Base-by-base conservation (phyloP, 1,140 invertebrate genomes). In the Pararge aegeria region DNA sequence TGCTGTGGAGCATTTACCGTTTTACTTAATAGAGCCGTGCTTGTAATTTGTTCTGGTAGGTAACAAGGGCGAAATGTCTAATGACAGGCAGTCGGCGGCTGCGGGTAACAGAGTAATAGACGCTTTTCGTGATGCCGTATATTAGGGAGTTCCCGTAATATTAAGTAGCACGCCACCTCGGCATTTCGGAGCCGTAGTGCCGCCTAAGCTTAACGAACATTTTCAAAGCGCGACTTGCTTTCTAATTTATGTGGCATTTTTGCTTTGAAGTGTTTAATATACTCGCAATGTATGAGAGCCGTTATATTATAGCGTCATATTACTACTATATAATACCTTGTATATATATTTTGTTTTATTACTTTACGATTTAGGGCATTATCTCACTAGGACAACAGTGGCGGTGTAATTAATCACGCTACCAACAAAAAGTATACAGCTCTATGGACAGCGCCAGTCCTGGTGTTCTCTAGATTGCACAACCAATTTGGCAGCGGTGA, bases 91-190 rank as follows among this genome's bases (percentile, higher is more conserved):
- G 63, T 69, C 62, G 62, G 57, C 62, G 62, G 67, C 57, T 57
- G 62, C 38, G 60, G 56, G 68, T 66, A 80, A 73, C 75, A 69
- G 67, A 73, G 70, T 78, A 82, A 83, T 82, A 72, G 75, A 65
- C 65, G 59, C 66, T 69, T 80, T 75, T 71, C 75, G 75, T 83
- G 78, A 71, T 72, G 64, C 55, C 40, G 56, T 61, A 68, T 70
- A 83, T 78, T 73, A 78, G 50, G 63, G 63, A 61, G 30, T 49
- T 63, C 49, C 46, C 65, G 18, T 58, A 61, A 73, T 67, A 72
- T 70, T 69, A 66, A 46, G 52, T 49, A 64, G 59, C 58, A 71
- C 61, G 63, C 68, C 44, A 73, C 53, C 48, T 64, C 63, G 65
- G 34, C 55, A 55, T 76, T 73, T 69, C n/a, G 24, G 19, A 20